Evolutionary conservation across 2,888 invertebrate genomes (phyloP).

Genomic region (Abrostola triplasia): DNA sequence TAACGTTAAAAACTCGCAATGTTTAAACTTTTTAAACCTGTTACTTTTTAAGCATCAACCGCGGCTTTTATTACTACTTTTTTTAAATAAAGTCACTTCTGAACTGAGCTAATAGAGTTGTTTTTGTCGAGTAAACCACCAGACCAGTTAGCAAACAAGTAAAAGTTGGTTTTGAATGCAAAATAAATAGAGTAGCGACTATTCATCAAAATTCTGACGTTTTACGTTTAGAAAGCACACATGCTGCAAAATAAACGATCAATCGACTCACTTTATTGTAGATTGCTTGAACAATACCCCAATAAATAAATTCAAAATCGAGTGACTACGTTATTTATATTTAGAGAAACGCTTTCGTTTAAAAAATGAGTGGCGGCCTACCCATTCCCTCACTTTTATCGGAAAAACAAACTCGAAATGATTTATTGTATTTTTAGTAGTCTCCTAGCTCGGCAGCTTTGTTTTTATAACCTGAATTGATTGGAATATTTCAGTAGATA

Average conservation of each 20-base stretch:
- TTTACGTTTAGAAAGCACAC: not conserved
- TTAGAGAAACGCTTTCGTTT: slow-evolving; percentile 11
- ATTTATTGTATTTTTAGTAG: slow-evolving; percentile 14
- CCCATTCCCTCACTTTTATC: slow-evolving; percentile 20
- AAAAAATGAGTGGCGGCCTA: slow-evolving; percentile 25
- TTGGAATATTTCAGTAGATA: slow-evolving; percentile 18
- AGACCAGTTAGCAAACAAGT: no score
- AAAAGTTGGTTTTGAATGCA: no score
- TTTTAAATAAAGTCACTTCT: no score
- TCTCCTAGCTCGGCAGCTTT: not conserved
- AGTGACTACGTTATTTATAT: slow-evolving; percentile 13
- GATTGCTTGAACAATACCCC: slow-evolving; percentile 28
- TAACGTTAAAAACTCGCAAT: no score
- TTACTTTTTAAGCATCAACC: no score
- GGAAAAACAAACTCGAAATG: slow-evolving; percentile 22
- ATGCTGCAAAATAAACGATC: slow-evolving; percentile 4
- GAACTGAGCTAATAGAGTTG: no score
- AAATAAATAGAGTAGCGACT: no score
- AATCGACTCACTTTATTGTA: slow-evolving; percentile 23
- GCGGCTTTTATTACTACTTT: no score
- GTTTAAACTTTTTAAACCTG: no score
- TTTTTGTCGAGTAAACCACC: no score
- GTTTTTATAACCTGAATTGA: slow-evolving; percentile 35
- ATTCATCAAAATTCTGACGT: no score
- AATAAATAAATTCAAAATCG: slow-evolving; percentile 20